Conservation (phyloP, 2,888 invertebrate genomes). For the Cremastobaeus sp. region DNA sequence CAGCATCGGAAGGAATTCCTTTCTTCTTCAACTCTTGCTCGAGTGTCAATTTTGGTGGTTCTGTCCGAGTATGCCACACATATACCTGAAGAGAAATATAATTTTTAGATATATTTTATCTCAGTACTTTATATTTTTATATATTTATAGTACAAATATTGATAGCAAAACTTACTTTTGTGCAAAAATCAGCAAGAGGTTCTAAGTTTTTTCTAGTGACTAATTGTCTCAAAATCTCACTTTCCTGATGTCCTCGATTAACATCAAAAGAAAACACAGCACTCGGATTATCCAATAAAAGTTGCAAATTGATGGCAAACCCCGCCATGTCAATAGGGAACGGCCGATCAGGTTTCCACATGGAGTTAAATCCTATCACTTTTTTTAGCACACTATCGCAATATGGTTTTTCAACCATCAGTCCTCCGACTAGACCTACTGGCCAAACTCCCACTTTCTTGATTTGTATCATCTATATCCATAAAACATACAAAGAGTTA, state of each 20-base stretch:
- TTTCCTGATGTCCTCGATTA: conserved; percentile 93
- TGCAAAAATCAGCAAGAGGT: conserved; percentile 93
- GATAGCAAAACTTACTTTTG: conserved; percentile 81
- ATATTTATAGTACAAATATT: background rate
- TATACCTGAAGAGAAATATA: conserved; percentile 82
- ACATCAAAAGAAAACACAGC: conserved; percentile 91
- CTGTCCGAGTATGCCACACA: conserved; percentile 99
- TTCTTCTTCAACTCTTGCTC: conserved; percentile 82
- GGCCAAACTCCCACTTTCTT: conserved; percentile 94
- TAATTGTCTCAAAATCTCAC: conserved; percentile 88
- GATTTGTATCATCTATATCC: conserved; percentile 87
- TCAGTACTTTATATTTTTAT: background rate
- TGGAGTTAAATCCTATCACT: conserved; percentile 84
- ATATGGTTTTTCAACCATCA: conserved; percentile 94
- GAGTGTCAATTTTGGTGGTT: conserved; percentile 87
- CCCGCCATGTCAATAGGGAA: conserved; percentile 99
- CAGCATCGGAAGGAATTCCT: conserved; percentile 80
- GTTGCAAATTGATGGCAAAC: conserved; percentile 90
- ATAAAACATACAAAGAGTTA: too few relatives aligned
- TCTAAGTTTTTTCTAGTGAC: conserved; percentile 88
- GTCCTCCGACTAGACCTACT: conserved; percentile 96
- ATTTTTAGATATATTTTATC: background rate
- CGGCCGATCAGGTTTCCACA: conserved; percentile 93
- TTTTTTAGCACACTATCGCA: conserved; percentile 82
- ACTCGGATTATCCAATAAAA: conserved; percentile 85